Conservation (phyloP, 2,888 invertebrate genomes). For the Herminia tarsipennalis region DNA sequence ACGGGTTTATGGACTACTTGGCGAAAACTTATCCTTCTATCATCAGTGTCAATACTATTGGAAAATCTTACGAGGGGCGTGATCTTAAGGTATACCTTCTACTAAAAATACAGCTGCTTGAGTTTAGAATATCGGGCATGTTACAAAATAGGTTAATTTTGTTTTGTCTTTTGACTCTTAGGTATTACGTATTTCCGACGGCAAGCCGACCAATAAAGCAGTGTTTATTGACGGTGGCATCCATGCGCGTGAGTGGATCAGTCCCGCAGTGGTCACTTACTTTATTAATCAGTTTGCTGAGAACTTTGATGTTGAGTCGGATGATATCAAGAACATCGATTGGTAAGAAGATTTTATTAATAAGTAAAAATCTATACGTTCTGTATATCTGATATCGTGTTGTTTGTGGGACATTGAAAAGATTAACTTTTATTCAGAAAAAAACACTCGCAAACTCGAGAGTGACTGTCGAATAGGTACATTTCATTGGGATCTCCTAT, state of each 20-base stretch:
- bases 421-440: no score
- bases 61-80: conserved; percentile 90
- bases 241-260: conserved; percentile 97
- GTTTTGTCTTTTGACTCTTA: conserved; percentile 42
- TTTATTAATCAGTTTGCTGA: conserved; percentile 91
- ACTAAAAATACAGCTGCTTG: no score
- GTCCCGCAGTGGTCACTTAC: conserved; percentile 92
- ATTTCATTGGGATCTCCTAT: no score
- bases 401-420: no score
- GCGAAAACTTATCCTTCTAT: conserved; percentile 91
- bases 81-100: conserved; percentile 87
- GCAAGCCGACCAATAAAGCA: conserved; percentile 87
- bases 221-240: conserved; percentile 93
- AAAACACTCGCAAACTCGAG: no score
- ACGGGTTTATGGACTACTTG: conserved; percentile 91
- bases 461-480: no score
- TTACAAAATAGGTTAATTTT: no score
- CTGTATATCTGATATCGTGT: no score
- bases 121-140: no score
- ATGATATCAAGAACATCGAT: conserved; percentile 77
- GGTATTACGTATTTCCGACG: conserved; percentile 88
- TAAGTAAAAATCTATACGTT: no score
- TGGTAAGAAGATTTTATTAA: conserved; percentile 56
- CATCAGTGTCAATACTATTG: conserved; percentile 90
- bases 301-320: conserved; percentile 89